Percentiles rank a stretch among this genome's conserved stretches.
Evolutionary conservation across 2,797 vertebrate species (phyloP).

Genomic region (Phalanger gymnotis): DNA sequence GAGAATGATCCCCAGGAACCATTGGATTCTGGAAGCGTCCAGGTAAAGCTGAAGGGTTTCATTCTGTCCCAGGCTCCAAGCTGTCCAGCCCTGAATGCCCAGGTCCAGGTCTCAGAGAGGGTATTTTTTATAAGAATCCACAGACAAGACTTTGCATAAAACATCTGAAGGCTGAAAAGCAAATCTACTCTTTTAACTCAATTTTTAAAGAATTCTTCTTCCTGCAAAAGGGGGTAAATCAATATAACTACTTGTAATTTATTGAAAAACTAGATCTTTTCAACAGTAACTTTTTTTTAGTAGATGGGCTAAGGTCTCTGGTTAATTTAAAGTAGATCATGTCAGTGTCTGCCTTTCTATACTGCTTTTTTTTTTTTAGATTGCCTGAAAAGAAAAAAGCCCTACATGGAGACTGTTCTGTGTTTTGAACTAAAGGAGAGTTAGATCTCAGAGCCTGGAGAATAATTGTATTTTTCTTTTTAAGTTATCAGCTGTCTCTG

Average conservation of each 20-base stretch:
- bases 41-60: conserved; percentile 72
- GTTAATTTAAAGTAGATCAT: background rate
- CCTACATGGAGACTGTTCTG: background rate
- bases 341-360: background rate
- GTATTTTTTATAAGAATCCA: background rate
- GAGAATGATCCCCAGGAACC: background rate
- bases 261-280: conserved; percentile 13
- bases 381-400: background rate
- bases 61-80: background rate
- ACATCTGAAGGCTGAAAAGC: background rate
- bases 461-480: background rate
- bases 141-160: background rate
- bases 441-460: background rate
- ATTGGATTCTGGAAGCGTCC: background rate
- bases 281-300: rapidly evolving
- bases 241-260: background rate
- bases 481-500: background rate
- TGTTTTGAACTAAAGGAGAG: background rate
- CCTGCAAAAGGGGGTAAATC: background rate
- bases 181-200: background rate
- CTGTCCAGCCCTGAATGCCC: background rate
- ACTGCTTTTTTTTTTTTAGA: background rate
- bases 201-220: conserved; percentile 22
- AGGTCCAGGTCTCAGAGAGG: background rate
- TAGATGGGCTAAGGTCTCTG: background rate